Percentiles rank a stretch among this genome's conserved stretches.
These are phyloP conservation scores for Bombylius discolor DNA, from an alignment of 2,888 invertebrate species.

Conservation along the genomic window DNA sequence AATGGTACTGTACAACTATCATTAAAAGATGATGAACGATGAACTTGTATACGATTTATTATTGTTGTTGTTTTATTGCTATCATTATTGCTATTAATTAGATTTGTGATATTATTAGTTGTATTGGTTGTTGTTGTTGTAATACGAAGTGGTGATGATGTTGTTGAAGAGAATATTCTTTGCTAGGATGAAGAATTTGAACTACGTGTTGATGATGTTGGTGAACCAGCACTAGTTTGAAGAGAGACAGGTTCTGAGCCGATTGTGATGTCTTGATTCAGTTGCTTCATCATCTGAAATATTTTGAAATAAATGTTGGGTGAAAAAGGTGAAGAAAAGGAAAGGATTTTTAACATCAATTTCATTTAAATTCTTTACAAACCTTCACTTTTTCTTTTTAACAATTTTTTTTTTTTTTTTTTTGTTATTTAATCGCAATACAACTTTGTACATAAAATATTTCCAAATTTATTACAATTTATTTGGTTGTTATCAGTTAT, in stretches of 20 bases:
- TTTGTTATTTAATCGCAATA: neutral
- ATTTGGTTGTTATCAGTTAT: neutral
- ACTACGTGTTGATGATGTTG: constrained; percentile 12
- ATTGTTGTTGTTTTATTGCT: neutral
- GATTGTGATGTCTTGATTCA: constrained; percentile 9
- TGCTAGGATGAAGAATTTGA: constrained; percentile 16
- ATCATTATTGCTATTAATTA: constrained; percentile 4
- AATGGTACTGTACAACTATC: constrained; percentile 13
- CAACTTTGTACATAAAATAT: neutral
- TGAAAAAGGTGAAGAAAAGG: no score
- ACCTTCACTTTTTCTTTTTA: no score
- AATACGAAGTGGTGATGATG: neutral
- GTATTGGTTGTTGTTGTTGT: neutral
- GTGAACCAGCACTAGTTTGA: constrained; percentile 13
- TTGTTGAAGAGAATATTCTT: constrained; percentile 5
- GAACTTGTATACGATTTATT: constrained; percentile 2
- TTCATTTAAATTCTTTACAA: no score
- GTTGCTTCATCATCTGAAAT: constrained; percentile 13
- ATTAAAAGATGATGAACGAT: constrained; percentile 14
- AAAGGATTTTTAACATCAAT: no score
- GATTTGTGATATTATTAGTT: neutral
- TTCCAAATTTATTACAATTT: neutral
- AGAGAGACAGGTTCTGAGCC: constrained; percentile 16
- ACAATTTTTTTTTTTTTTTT: no score
- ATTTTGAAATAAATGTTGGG: neutral